A percentile compares a stretch with the other conserved stretches of the same genome.
These are phyloP conservation scores for Pygathrix nemaeus DNA, from an alignment of 2,113 vertebrate species.

Conservation along the genomic window DNA sequence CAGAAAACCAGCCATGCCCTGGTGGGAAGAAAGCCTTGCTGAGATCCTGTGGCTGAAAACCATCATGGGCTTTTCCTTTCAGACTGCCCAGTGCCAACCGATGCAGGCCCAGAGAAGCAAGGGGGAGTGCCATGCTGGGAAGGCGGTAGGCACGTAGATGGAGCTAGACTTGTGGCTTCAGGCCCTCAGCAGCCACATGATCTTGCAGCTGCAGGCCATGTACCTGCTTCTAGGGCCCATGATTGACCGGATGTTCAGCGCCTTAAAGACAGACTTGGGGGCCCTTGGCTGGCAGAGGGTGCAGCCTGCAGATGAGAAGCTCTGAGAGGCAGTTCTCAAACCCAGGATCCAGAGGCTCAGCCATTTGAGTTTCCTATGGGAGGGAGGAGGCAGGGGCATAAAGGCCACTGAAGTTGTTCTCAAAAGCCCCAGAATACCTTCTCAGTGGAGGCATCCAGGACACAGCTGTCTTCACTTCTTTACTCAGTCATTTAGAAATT, in stretches of 20 bases:
- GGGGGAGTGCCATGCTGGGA: neutral
- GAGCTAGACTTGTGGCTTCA: fast-evolving
- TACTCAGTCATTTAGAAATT: neutral
- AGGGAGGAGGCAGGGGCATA: neutral
- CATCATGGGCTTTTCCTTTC: neutral
- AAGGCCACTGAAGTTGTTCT: fast-evolving
- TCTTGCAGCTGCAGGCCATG: neutral
- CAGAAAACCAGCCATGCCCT: neutral
- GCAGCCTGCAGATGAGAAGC: neutral
- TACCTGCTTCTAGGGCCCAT: neutral
- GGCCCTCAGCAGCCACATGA: neutral
- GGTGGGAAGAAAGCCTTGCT: neutral
- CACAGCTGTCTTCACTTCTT: neutral
- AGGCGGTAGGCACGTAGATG: fast-evolving
- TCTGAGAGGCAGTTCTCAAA: neutral
- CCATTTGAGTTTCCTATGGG: neutral
- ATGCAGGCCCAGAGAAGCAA: too few species aligned
- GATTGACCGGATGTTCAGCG: fast-evolving
- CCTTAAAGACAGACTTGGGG: neutral
- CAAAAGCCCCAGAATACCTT: neutral
- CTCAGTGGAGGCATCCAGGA: fast-evolving
- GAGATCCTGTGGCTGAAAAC: neutral
- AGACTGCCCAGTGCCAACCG: neutral
- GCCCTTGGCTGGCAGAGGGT: neutral
- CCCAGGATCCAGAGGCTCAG: too few species aligned